Percentiles rank a stretch among this genome's conserved stretches.
Evolutionary conservation across 2,113 vertebrate genomes (phyloP).

Genomic region (Varanus komodoensis): DNA sequence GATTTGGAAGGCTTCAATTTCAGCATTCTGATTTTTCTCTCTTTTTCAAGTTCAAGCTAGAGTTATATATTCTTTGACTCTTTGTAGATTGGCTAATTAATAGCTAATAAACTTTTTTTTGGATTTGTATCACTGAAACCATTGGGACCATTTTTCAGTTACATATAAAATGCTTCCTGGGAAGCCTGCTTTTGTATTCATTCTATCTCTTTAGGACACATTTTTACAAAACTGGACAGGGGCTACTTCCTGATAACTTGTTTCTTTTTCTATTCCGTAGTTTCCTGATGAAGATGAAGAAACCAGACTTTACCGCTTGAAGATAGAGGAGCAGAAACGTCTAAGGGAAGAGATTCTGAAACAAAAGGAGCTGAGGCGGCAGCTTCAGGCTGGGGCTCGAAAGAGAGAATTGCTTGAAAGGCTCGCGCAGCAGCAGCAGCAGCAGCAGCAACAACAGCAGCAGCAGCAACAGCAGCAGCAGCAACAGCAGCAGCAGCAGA

Average conservation of each 20-base stretch:
- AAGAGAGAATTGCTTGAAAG: constrained; percentile 93
- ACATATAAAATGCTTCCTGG: constrained; percentile 18
- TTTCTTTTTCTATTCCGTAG: constrained; percentile 67
- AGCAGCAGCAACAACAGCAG: constrained; percentile 59
- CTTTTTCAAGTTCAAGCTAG: constrained; percentile 58
- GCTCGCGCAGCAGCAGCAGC: constrained; percentile 83
- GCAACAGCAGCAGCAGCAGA: constrained; percentile 70
- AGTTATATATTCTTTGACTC: constrained; percentile 31
- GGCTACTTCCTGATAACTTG: neutral
- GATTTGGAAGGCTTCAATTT: constrained; percentile 67
- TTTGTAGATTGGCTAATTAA: constrained; percentile 47
- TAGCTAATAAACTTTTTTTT: constrained; percentile 46
- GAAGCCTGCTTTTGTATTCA: neutral
- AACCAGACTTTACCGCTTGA: constrained; percentile 91
- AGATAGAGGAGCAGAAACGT: constrained; percentile 97
- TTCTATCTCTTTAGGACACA: neutral
- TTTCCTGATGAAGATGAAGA: constrained; percentile 94
- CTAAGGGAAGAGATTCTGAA: constrained; percentile 93
- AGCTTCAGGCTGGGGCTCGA: constrained; percentile 93
- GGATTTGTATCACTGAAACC: constrained; percentile 2
- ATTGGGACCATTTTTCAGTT: neutral
- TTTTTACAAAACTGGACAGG: neutral
- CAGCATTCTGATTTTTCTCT: constrained; percentile 60
- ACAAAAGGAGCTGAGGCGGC: constrained; percentile 92
- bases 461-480: neutral